Percentiles rank a stretch among this genome's conserved stretches.
These are phyloP conservation scores for Pycnomerus fuliginosus DNA, from an alignment of 2,888 invertebrate species.

Conservation along the genomic window DNA sequence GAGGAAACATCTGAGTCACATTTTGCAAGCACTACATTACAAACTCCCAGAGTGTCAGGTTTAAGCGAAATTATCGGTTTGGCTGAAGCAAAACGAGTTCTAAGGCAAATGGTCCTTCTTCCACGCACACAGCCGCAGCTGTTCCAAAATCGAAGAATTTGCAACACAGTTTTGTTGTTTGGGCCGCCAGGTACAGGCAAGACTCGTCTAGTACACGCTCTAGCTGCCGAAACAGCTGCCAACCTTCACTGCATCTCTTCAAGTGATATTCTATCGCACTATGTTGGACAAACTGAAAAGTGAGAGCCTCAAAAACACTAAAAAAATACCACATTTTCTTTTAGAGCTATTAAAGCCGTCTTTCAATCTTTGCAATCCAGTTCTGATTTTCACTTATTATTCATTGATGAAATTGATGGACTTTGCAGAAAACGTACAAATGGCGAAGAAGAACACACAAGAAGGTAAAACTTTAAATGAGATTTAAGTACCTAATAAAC, in stretches of 20 bases:
- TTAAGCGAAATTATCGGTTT: constrained; percentile 56
- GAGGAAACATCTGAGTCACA: too few species aligned
- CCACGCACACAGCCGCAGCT: constrained; percentile 58
- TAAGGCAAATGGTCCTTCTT: constrained; percentile 55
- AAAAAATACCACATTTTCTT: constrained; percentile 10
- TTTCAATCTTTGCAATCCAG: constrained; percentile 40
- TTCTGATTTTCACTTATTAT: constrained; percentile 53
- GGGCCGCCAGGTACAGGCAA: constrained; percentile 57
- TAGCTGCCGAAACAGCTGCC: constrained; percentile 55
- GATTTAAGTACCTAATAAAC: constrained; percentile 2
- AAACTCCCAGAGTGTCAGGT: constrained; percentile 42
- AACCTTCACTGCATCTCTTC: constrained; percentile 56
- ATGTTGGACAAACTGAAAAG: constrained; percentile 62
- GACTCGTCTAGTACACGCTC: constrained; percentile 50
- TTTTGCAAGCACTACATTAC: too few species aligned
- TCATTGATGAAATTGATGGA: constrained; percentile 63
- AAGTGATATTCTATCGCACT: constrained; percentile 57
- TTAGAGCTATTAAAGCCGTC: constrained; percentile 39
- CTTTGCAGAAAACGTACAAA: constrained; percentile 55
- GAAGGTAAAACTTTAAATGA: too few species aligned
- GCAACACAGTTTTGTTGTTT: constrained; percentile 57
- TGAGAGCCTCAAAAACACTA: constrained; percentile 28
- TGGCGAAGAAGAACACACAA: constrained; percentile 55
- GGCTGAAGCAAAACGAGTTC: constrained; percentile 52
- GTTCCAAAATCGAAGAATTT: constrained; percentile 52